Evolutionary conservation across 2,797 vertebrate genomes (phyloP), one percentile per base, ranked within the genome.

Genomic region (Epinephelus coioides): DNA sequence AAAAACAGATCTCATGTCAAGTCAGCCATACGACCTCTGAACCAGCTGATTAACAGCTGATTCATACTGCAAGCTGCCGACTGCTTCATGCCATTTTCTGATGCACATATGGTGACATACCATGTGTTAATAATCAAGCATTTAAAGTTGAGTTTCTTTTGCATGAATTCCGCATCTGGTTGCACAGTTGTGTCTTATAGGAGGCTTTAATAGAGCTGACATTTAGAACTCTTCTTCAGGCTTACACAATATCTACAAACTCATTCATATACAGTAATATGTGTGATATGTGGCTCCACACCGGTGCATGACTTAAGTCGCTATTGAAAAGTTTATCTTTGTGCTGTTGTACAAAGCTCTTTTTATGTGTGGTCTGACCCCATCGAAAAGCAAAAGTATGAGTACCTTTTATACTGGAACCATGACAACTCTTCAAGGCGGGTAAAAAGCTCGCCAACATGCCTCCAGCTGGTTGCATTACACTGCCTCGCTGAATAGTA

Each of bases 61-160:
- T 47, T 61, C 69, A 66, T 10, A 73, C 34, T 47, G 11, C 66
- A 30, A 23, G 23, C 40, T 27, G 23, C 8, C 34, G 47, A 19
- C 40, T 23, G 18, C 43, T 69, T 69, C 53, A 25, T 54, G 27
- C 13, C 62, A 53, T 71, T 27, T 73, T 23, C 34, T n/a, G 2
- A 49, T 34, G 56, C 69, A 47, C 72, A 83, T 83, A 77, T 79
- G 85, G 66, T 66, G 72, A 57, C 63, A 49, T 49, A 51, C 27
- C 70, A 69, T 23, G 66, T 43, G 49, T 80, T 73, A 56, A 56
- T 68, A 60, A 79, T 73, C 8, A 76, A 46, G n/a, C 25, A 61
- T 65, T 71, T 44, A 21, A 34, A 68, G 44, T 30, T 15, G n/a
- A 57, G 46, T 38, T 27, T 14, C 13, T 50, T n/a, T 44, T 59